Evolutionary conservation across 2,888 invertebrate species (phyloP), one percentile per base, ranked within the genome.

Genomic region (Noctua janthina): DNA sequence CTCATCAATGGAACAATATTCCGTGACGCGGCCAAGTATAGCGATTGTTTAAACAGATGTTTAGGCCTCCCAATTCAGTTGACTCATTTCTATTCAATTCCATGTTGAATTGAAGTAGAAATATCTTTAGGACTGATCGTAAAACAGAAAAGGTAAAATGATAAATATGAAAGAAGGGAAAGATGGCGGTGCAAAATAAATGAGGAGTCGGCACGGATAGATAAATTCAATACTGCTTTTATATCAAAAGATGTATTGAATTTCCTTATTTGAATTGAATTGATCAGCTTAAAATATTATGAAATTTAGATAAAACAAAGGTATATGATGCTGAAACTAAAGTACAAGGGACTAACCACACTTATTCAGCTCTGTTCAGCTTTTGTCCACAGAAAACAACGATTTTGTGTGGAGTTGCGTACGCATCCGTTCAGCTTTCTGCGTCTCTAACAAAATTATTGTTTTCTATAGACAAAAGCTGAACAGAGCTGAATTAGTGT

Each of bases 1-100:
- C 64, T 67, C 78, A 72, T 78, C 72, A 80, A 68, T 81, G 69
- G 76, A 64, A 84, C 49, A 77, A 78, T 79, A 87, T 79, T 77
- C 67, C 74, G 74, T 80, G 89, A 79, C 74, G 80, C 54, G 75
- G 54, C 67, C 59, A 51, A 64, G 68, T 68, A 76, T 70, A 76
- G n/a, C 87, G 71, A 81, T 81, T 89, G 87, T 89, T 89, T 89
- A 49, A 78, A 83, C 89, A 89, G 90, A 89, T 90, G 89, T 69
- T 43, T 39, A 66, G 71, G 77, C 77, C 81, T 76, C 84, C 82
- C 59, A 90, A 84, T 86, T 85, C 78, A 62, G 79, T 81, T 71
- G 72, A 87, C 78, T 79, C 75, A 81, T 70, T 68, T 84, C 74
- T 87, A 77, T 84, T 84, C 56, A 59, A 84, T 73, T 78, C 66